These are phyloP conservation scores for Meandrusa payeni DNA, from an alignment of 2,888 invertebrate species.

Conservation along the genomic window DNA sequence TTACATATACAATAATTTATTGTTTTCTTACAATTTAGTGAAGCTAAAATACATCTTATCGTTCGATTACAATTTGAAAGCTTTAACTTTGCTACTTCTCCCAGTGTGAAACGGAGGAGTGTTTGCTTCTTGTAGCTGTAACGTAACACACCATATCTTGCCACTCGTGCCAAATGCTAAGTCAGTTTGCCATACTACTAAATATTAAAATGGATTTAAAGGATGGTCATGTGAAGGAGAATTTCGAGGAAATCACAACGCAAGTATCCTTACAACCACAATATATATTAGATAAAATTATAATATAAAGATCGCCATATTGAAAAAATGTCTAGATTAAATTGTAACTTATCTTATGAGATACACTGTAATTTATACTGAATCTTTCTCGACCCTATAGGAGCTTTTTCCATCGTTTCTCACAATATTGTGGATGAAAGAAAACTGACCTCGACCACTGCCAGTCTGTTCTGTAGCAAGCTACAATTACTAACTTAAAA, in stretches of 20 bases:
- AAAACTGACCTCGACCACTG: conserved; percentile 71
- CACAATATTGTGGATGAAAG: conserved; percentile 80
- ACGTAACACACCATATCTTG: conserved; percentile 62
- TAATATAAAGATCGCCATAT: conserved; percentile 82
- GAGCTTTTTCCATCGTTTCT: conserved; percentile 63
- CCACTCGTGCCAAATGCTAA: conserved; percentile 54
- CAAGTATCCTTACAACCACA: conserved; percentile 85
- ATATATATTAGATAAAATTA: conserved; percentile 85
- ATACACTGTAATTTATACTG: conserved; percentile 80
- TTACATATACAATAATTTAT: conserved; percentile 82
- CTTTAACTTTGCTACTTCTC: conserved; percentile 69
- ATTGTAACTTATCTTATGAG: conserved; percentile 79
- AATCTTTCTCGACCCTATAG: conserved; percentile 68
- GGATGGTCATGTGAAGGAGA: conserved; percentile 62
- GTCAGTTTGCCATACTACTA: conserved; percentile 38
- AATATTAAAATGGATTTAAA: conserved; percentile 47
- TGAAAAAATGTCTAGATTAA: conserved; percentile 79
- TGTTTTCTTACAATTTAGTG: conserved; percentile 80
- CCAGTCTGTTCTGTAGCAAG: conserved; percentile 73
- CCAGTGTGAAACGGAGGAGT: conserved; percentile 67
- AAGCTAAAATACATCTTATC: conserved; percentile 79
- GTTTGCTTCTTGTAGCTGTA: conserved; percentile 64
- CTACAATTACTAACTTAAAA: conserved; percentile 76
- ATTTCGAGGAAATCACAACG: conserved; percentile 75
- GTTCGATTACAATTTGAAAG: conserved; percentile 77